These are phyloP conservation scores for Agrotis clavis DNA, from an alignment of 2,888 invertebrate genomes.

Conservation along the genomic window DNA sequence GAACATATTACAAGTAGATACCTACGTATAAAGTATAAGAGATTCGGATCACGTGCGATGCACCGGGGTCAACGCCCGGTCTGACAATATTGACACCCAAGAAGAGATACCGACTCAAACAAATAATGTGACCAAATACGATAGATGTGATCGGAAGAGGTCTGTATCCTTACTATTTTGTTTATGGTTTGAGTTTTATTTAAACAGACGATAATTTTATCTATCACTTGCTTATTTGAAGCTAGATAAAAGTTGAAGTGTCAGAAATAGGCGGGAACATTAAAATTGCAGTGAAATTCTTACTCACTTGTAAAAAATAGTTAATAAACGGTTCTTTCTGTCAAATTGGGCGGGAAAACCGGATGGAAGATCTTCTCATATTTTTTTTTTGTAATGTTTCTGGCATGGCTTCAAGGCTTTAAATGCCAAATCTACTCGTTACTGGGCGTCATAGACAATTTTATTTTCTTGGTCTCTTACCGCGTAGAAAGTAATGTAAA, in stretches of 20 bases:
- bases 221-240: neutral
- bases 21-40: constrained; percentile 29
- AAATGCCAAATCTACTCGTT: too few relatives aligned
- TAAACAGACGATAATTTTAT: neutral
- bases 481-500: neutral
- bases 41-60: constrained; percentile 75
- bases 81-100: constrained; percentile 84
- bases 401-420: too few relatives aligned
- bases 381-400: too few relatives aligned
- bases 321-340: too few relatives aligned
- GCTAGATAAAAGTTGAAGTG: constrained; percentile 5
- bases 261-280: constrained; percentile 3
- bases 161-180: constrained; percentile 54
- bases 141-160: constrained; percentile 69
- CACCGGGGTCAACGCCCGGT: constrained; percentile 81
- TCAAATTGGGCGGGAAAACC: neutral
- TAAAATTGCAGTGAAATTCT: too few relatives aligned
- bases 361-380: neutral
- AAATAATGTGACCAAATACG: constrained; percentile 86
- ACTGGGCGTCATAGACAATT: too few relatives aligned
- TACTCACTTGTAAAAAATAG: too few relatives aligned
- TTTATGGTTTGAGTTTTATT: constrained; percentile 43
- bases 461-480: too few relatives aligned
- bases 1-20: constrained; percentile 18
- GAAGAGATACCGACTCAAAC: constrained; percentile 83